Evolutionary conservation across 2,797 vertebrate genomes (phyloP), one percentile per base, ranked within the genome.

Genomic region (Antrozous pallidus): DNA sequence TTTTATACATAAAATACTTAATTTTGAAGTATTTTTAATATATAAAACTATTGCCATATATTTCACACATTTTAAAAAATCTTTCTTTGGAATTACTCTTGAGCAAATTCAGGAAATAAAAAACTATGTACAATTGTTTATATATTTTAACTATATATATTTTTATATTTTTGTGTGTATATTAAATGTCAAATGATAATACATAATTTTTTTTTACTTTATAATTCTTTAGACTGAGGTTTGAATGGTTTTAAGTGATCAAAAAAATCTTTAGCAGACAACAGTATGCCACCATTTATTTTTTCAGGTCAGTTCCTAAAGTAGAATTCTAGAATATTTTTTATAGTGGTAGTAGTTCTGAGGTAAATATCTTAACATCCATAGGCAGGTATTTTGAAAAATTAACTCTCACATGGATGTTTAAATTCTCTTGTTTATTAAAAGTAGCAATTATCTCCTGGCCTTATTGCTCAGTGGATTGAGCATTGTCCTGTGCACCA

Each of bases 191-290:
- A 74, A 58, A 42, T 85, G 38, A 38, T 70, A 61, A 36, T 63
- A 11, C 31, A 31, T 17, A 36, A 33, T 40, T 73, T 5, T 1
- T 5, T 1, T 71, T 95, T 77, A 77, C 33, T 79, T 74, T 12
- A 81, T 78, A 8, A 63, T 54, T 78, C 20, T 58, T 77, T 74
- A 40, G 47, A 24, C 8, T 94, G 20, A 69, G 63, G 28, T 94
- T 94, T 84, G 65, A 82, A 86, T 84, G 20, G 67, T 77, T 93
- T 92, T 63, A 95, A 42, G 63, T 85, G 8, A 17, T 51, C 7
- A 51, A 51, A 84, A 54, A 51, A 71, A 22, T 49, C 33, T 83
- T 28, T 38, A 79, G 22, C 28, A 47, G 20, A 28, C 28, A 74
- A 71, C 51, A 33, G 28, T 79, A 8, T 36, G 22, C 71, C 54